Evolutionary conservation across 2,797 vertebrate species (phyloP).

Genomic region (Crenichthys baileyi): DNA sequence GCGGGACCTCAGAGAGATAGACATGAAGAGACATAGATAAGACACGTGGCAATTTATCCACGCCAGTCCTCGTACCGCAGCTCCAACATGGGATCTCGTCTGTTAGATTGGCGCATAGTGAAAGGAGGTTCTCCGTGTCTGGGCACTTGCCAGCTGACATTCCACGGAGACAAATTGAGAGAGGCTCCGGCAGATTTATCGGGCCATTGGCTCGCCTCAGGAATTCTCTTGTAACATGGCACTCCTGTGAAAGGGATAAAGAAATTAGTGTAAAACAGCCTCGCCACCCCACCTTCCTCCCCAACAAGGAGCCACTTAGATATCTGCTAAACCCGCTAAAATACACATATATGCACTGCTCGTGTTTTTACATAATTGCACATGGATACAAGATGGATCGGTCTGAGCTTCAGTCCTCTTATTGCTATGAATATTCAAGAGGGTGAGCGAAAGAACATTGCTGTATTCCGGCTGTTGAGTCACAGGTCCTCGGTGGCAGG

Average conservation of each 20-base stretch:
- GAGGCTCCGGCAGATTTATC: constrained; percentile 83
- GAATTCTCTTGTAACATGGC: constrained; percentile 85
- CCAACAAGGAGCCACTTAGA: constrained; percentile 50
- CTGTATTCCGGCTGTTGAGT: constrained; percentile 82
- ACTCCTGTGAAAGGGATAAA: constrained; percentile 83
- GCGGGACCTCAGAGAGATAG: constrained; percentile 66
- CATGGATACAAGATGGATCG: constrained; percentile 64
- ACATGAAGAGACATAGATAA: constrained; percentile 79
- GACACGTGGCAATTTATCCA: constrained; percentile 78
- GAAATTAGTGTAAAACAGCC: constrained; percentile 82
- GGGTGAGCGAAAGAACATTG: constrained; percentile 72
- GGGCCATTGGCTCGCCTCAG: constrained; percentile 82
- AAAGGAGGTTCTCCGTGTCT: constrained; percentile 81
- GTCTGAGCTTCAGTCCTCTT: constrained; percentile 69
- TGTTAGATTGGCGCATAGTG: constrained; percentile 79
- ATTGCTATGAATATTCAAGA: constrained; percentile 81
- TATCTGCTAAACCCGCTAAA: constrained; percentile 29
- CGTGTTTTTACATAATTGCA: constrained; percentile 60
- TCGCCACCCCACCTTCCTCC: constrained; percentile 37
- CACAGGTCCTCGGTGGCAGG: constrained; percentile 82
- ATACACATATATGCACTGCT: constrained; percentile 20
- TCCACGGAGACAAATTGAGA: constrained; percentile 83
- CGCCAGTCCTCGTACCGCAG: constrained; percentile 72
- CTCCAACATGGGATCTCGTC: constrained; percentile 79
- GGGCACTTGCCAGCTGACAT: constrained; percentile 84